These are phyloP conservation scores for Tortrix viridana DNA, from an alignment of 2,888 invertebrate species.

Conservation along the genomic window DNA sequence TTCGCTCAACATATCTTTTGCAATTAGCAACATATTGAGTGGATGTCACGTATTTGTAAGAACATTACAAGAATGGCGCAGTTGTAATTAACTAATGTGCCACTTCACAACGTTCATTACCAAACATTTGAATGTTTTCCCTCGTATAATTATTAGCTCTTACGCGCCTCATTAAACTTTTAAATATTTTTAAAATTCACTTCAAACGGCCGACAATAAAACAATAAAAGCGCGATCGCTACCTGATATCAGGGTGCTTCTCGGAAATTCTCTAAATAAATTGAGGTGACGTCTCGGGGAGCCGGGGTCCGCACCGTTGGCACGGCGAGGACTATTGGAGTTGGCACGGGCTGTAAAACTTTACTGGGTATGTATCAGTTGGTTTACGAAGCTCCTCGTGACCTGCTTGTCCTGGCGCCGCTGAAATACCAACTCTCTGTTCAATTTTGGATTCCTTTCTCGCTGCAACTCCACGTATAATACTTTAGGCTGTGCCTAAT, in stretches of 20 bases:
- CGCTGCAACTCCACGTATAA: too few relatives aligned
- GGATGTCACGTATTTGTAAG: too few relatives aligned
- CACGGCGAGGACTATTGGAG: not conserved
- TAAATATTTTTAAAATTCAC: not conserved
- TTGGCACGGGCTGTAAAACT: constrained; percentile 24
- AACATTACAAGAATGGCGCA: too few relatives aligned
- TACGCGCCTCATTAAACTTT: not conserved
- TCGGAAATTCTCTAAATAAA: constrained; percentile 29
- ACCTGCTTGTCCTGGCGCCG: constrained; percentile 27
- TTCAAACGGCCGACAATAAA: not conserved
- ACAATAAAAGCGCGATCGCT: constrained; percentile 8
- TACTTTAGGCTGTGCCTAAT: too few relatives aligned
- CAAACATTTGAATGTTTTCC: too few relatives aligned
- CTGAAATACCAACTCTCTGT: too few relatives aligned
- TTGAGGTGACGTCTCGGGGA: constrained; percentile 20
- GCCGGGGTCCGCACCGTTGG: constrained; percentile 26
- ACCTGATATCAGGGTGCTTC: constrained; percentile 11
- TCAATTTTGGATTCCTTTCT: too few relatives aligned
- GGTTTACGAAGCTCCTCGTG: constrained; percentile 8
- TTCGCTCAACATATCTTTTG: too few relatives aligned
- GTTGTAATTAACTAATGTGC: too few relatives aligned
- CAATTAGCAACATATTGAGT: too few relatives aligned
- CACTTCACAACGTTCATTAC: too few relatives aligned
- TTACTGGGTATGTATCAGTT: constrained; percentile 19
- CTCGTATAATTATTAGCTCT: too few relatives aligned